Base-by-base conservation (phyloP, 1,140 invertebrate species). In the Drosophila malerkotliana region DNA sequence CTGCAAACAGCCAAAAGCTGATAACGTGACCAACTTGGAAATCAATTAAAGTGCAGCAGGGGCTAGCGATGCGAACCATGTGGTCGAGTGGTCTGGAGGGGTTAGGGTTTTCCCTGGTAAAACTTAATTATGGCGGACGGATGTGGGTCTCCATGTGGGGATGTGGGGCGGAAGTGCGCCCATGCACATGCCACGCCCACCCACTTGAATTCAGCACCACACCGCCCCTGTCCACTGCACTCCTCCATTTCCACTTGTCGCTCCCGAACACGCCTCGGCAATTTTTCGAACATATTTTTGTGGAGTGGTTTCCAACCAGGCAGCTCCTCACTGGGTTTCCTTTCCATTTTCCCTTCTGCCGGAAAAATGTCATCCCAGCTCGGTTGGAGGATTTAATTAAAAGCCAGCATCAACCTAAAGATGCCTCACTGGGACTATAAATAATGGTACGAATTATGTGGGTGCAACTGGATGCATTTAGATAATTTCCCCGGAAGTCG, bases 51-150 rank as follows among this genome's bases (percentile, higher is more conserved):
- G 75, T 72, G 66, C 81, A 85, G 57, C 45, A 75, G 21, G 69
- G 62, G 47, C 44, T 60, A 66, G 30, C 28, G 26, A 24, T 24
- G 32, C 44, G 53, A 34, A 44, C 32, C 24, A 34, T 44, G 26
- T 49, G 30, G 21, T 44, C 45, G 28, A 7, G 48, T 18, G 34
- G 32, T 53, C 47, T 57, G 60, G 44, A 37, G 32, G 47, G 52
- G 67, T 51, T 41, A 57, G 62, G 41, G 41, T 8, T 18, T 44
- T 64, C 48, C 62, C 44, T 53, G 63, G 67, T 55, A 55, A 78
- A 87, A 88, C 83, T 88, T 88, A 88, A 88, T 88, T 88, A 88
- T 88, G 79, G 85, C 60, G 53, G 55, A 68, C 83, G 83, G 83
- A 88, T 88, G 83, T 88, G 83, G 83, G 60, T n/a, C 76, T 77